phyloP scores from a whole-genome alignment of 2,888 invertebrate species.

The Plebejus argus region DNA sequence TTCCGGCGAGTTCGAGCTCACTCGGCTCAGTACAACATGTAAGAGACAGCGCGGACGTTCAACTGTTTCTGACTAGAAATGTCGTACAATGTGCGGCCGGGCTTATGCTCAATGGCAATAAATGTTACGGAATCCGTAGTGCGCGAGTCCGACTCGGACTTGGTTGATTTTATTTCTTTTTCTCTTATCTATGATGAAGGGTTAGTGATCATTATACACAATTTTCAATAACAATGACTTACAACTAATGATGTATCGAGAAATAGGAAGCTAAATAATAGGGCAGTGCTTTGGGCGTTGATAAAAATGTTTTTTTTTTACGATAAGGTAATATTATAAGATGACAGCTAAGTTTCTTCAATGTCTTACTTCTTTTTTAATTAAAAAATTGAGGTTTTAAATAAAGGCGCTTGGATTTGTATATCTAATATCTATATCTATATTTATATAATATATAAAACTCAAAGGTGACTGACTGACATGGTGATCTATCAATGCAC shows the following conservation, averaged over 20 bases:
- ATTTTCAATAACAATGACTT: slow-evolving; percentile 55
- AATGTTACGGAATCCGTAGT: not conserved
- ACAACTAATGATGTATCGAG: slow-evolving; percentile 12
- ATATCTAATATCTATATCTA: too few species aligned
- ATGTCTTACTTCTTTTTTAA: not conserved
- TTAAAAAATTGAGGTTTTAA: too few species aligned
- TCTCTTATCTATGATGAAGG: slow-evolving; percentile 66
- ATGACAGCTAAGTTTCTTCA: not conserved
- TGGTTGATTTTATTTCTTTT: slow-evolving; percentile 51
- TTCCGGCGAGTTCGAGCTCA: too few species aligned
- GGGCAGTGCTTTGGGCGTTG: not conserved
- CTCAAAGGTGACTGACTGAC: too few species aligned
- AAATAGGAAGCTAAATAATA: slow-evolving; percentile 9
- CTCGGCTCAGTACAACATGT: too few species aligned
- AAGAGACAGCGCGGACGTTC: too few species aligned
- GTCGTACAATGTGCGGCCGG: too few species aligned
- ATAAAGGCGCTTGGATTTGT: too few species aligned
- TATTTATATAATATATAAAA: too few species aligned
- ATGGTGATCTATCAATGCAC: too few species aligned
- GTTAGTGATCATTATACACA: slow-evolving; percentile 74
- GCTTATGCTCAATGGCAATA: too few species aligned
- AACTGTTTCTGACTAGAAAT: too few species aligned
- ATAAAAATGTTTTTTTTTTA: slow-evolving; percentile 11
- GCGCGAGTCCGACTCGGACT: not conserved
- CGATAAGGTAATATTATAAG: not conserved